phyloP scores from a whole-genome alignment of 2,888 invertebrate species.

The Protophormia terraenovae region DNA sequence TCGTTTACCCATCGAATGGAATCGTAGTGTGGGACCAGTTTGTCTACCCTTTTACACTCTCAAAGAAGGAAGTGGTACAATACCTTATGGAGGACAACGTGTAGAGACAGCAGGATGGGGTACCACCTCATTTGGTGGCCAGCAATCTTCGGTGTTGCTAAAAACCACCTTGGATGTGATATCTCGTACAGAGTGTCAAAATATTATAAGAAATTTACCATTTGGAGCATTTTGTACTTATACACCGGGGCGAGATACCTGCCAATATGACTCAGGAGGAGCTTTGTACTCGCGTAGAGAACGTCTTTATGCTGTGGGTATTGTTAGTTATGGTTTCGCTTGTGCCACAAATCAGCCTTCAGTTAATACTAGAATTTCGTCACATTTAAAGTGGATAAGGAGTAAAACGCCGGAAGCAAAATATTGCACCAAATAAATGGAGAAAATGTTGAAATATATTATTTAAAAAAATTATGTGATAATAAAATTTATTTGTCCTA shows the following conservation, averaged over 20 bases:
- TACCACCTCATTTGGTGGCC: conserved; percentile 82
- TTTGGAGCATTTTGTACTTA: conserved; percentile 82
- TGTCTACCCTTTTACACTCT: conserved; percentile 82
- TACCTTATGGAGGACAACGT: conserved; percentile 80
- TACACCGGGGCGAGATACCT: conserved; percentile 82
- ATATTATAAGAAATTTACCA: conserved; percentile 70
- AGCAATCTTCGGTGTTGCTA: conserved; percentile 81
- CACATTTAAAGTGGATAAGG: conserved; percentile 84
- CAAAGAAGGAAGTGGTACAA: conserved; percentile 52
- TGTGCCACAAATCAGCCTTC: conserved; percentile 83
- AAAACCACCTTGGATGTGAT: conserved; percentile 82
- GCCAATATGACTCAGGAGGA: conserved; percentile 84
- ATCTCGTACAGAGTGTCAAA: conserved; percentile 79
- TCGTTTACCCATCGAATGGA: conserved; percentile 81
- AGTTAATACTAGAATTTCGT: conserved; percentile 84
- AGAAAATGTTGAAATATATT: too few relatives aligned
- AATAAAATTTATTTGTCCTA: too few relatives aligned
- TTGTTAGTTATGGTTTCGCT: conserved; percentile 83
- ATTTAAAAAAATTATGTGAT: too few relatives aligned
- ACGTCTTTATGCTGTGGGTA: conserved; percentile 82
- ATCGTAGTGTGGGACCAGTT: conserved; percentile 83
- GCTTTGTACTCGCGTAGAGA: conserved; percentile 82
- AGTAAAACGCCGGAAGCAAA: conserved; percentile 76
- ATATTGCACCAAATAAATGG: conserved; percentile 75
- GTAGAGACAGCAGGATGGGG: conserved; percentile 83